These are phyloP conservation scores for Anthophora plumipes DNA, from an alignment of 2,888 invertebrate species.

Conservation along the genomic window DNA sequence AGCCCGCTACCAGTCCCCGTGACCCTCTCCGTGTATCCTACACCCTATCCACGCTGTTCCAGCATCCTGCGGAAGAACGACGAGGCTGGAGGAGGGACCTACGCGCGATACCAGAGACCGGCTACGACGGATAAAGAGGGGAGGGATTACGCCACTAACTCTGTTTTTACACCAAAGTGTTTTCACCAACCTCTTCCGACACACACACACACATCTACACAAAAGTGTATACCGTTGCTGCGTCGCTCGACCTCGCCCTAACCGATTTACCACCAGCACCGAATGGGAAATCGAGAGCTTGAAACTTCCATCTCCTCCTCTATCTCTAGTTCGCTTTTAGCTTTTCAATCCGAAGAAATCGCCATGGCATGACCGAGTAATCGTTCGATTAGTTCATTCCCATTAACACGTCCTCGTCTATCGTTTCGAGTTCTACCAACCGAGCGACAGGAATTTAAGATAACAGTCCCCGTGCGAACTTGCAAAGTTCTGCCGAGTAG, in stretches of 20 bases:
- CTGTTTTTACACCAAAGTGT: slow-evolving; percentile 79
- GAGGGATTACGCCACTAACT: slow-evolving; percentile 79
- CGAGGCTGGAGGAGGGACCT: slow-evolving; percentile 35
- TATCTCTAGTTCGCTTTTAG: background rate
- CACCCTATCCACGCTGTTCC: slow-evolving; percentile 38
- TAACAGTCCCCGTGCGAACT: background rate
- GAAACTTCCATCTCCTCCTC: slow-evolving; percentile 20
- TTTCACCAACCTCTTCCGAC: slow-evolving; percentile 70
- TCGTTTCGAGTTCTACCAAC: background rate
- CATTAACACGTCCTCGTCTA: background rate
- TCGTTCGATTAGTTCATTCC: slow-evolving; percentile 25
- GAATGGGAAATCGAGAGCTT: slow-evolving; percentile 17
- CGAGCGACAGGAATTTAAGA: background rate
- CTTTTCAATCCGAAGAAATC: background rate
- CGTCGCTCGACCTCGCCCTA: background rate
- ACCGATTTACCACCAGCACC: slow-evolving; percentile 40
- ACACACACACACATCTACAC: slow-evolving; percentile 16
- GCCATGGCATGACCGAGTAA: slow-evolving; percentile 13
- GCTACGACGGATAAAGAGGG: slow-evolving; percentile 36
- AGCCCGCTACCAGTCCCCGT: slow-evolving; percentile 64
- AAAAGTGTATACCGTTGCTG: background rate
- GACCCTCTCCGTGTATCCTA: slow-evolving; percentile 47
- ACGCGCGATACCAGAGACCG: slow-evolving; percentile 14
- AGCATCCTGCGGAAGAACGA: slow-evolving; percentile 49
- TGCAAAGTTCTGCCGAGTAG: background rate